phyloP scores from a whole-genome alignment of 2,113 vertebrate genomes.

The Gopherus flavomarginatus region DNA sequence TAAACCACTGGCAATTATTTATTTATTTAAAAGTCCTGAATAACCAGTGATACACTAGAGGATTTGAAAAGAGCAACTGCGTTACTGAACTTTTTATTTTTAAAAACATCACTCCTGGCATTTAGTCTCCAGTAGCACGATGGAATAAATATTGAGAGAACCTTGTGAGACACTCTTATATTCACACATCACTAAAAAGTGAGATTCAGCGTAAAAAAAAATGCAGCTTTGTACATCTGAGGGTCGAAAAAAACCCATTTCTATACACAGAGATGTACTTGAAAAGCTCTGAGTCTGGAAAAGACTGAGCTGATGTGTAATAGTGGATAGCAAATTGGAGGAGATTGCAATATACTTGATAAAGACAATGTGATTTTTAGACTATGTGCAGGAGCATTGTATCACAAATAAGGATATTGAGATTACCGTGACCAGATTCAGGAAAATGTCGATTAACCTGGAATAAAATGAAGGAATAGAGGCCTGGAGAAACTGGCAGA shows the following conservation, averaged over 20 bases:
- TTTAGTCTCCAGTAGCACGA: neutral
- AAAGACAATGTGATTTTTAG: neutral
- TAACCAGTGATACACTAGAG: neutral
- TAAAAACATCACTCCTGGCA: neutral
- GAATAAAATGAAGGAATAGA: neutral
- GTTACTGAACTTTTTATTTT: neutral
- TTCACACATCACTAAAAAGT: neutral
- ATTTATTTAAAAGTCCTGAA: neutral
- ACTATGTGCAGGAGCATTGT: accelerated
- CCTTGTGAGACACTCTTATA: neutral
- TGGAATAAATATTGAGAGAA: neutral
- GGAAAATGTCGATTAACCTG: neutral
- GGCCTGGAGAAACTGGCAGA: neutral
- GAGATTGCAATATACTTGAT: neutral
- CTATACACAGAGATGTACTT: neutral
- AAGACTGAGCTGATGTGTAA: neutral
- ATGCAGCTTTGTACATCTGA: neutral
- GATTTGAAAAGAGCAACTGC: neutral
- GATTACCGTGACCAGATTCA: neutral
- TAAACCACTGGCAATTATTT: neutral
- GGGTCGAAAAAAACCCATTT: neutral
- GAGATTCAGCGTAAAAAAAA: neutral
- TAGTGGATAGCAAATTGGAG: slow-evolving; percentile 29
- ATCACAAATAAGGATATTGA: neutral
- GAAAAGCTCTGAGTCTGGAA: neutral